Evolutionary conservation across 2,797 vertebrate genomes (phyloP), one percentile per base, ranked within the genome.

Genomic region (Poecilia gillii): DNA sequence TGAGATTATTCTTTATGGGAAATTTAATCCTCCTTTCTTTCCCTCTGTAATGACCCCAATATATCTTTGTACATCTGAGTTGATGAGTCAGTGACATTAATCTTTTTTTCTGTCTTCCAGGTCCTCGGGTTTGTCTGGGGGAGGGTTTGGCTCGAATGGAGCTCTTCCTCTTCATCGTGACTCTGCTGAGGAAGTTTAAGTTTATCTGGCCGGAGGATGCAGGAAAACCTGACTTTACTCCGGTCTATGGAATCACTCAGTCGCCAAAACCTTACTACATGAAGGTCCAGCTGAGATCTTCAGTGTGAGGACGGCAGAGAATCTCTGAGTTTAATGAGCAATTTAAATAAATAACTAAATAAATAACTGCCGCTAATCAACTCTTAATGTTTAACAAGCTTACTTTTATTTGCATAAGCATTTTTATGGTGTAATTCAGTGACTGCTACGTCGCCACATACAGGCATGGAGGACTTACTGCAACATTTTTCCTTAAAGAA

Each of bases 71-170:
- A 12, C 18, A 5, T 68, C 36, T 41, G 64, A 25, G 64, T 20
- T 23, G 33, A 41, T 43, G 47, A 46, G 33, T n/a, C 6, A 9
- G 13, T 13, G 62, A 36, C 55, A 36, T 43, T 3, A 5, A 43
- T 12, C 90, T n/a, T 9, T 13, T 59, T 33, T 49, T 1, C 18
- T 95, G 93, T 59, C 92, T 93, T 93, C 13, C 90, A 96, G 83
- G 96, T 64, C 86, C 92, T 49, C 92, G 95, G 14, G 77, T 93
- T 85, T 96, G 96, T 90, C 92, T 95, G 0, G 94, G 96, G 76
- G 94, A 96, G 55, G 80, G 92, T 83, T 84, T 96, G 83, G 95
- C 96, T 28, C 95, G 94, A n/a, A 96, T 95, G 94, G 94, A 96
- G 88, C 93, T 96, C 59, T 95, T 95, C 89, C 85, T 96, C 76